These are phyloP conservation scores for Myotis planiceps DNA, from an alignment of 2,797 vertebrate species.

Conservation along the genomic window DNA sequence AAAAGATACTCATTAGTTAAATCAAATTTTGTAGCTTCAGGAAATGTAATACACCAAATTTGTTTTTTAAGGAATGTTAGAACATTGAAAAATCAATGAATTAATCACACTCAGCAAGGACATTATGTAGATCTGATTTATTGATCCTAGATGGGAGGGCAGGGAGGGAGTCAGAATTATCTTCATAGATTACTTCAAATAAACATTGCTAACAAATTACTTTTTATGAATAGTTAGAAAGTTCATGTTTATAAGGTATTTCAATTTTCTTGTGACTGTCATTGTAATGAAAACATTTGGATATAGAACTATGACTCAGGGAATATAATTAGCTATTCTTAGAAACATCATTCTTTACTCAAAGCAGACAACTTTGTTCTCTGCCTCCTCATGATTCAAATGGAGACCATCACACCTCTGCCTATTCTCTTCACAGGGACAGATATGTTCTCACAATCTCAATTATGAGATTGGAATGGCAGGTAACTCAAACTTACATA, in stretches of 20 bases:
- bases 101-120: not conserved
- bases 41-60: not conserved
- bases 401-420: not conserved
- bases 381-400: not conserved
- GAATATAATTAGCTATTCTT: not conserved
- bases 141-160: not conserved
- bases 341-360: not conserved
- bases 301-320: not conserved
- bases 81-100: not conserved
- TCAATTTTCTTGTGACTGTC: not conserved
- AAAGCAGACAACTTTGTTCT: not conserved
- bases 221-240: conserved; percentile 28
- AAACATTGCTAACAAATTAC: not conserved
- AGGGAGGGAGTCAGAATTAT: not conserved
- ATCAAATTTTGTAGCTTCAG: not conserved
- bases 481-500: not conserved
- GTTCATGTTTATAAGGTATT: not conserved
- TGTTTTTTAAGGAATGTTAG: not conserved
- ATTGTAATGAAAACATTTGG: conserved; percentile 7
- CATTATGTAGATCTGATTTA: not conserved
- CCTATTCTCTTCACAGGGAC: not conserved
- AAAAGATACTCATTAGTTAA: not conserved
- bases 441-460: not conserved
- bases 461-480: not conserved
- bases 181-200: conserved; percentile 13